Conservation (phyloP, 2,888 invertebrate genomes). For the Chalcosyrphus nemorum region DNA sequence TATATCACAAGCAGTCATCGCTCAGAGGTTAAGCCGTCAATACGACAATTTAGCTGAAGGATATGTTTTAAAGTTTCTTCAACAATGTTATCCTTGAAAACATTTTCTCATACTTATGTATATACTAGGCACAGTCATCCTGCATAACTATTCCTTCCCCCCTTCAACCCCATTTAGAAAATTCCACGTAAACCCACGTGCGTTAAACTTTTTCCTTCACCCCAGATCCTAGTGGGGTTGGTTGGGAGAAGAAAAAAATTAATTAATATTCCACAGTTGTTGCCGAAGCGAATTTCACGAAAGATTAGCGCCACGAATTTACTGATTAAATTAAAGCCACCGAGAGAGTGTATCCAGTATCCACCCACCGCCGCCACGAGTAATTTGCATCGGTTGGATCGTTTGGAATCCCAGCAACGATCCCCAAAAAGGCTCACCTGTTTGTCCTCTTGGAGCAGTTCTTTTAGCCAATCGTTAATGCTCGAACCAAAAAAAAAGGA, state of each 20-base stretch:
- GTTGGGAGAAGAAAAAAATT: slow-evolving; percentile 14
- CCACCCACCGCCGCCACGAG: background rate
- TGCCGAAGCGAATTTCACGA: slow-evolving; percentile 36
- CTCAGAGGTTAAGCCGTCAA: background rate
- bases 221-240: background rate
- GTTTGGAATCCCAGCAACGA: slow-evolving; percentile 2
- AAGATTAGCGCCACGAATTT: slow-evolving; percentile 57
- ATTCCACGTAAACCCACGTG: slow-evolving; percentile 4
- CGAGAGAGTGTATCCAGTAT: slow-evolving; percentile 9
- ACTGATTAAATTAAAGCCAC: slow-evolving; percentile 63
- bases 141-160: background rate
- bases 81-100: background rate
- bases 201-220: background rate
- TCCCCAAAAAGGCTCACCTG: slow-evolving; percentile 5
- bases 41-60: background rate
- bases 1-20: too few relatives aligned
- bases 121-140: background rate
- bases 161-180: background rate
- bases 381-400: slow-evolving; percentile 34
- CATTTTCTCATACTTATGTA: too few relatives aligned
- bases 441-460: background rate
- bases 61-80: background rate
- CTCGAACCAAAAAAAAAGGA: background rate
- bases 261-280: slow-evolving; percentile 60
- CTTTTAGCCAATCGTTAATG: slow-evolving; percentile 24